phyloP scores from a whole-genome alignment of 2,888 invertebrate genomes.

The Pelosia muscerda region DNA sequence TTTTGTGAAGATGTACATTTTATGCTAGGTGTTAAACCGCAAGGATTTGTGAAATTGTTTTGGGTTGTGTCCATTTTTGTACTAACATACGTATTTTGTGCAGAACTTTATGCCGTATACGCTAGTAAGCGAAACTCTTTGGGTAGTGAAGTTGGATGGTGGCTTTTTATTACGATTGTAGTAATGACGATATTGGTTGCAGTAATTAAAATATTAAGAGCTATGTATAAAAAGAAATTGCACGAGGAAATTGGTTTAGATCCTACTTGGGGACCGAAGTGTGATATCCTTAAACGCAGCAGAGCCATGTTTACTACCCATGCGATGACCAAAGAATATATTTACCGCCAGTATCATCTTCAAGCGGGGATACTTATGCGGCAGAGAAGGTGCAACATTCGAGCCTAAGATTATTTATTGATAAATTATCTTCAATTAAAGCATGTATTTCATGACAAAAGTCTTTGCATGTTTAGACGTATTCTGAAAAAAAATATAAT shows the following conservation, averaged over 20 bases:
- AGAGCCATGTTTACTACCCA: slow-evolving; percentile 82
- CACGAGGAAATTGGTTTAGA: slow-evolving; percentile 57
- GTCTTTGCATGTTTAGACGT: background rate
- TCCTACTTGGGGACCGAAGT: slow-evolving; percentile 73
- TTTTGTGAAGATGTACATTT: slow-evolving; percentile 82
- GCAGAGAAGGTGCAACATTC: slow-evolving; percentile 47
- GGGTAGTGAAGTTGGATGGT: slow-evolving; percentile 43
- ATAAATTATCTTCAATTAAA: background rate
- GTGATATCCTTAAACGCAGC: slow-evolving; percentile 71
- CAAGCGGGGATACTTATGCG: slow-evolving; percentile 74
- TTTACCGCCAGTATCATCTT: slow-evolving; percentile 81
- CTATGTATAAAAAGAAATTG: slow-evolving; percentile 53
- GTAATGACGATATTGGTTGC: slow-evolving; percentile 38
- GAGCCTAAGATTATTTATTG: slow-evolving; percentile 2
- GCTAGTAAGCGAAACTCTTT: background rate
- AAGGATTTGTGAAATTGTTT: slow-evolving; percentile 61
- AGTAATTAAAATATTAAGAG: slow-evolving; percentile 51
- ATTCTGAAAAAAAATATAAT: slow-evolving; percentile 3
- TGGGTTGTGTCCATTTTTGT: slow-evolving; percentile 62
- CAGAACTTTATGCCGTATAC: slow-evolving; percentile 49
- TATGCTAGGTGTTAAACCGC: slow-evolving; percentile 77
- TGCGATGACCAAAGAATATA: slow-evolving; percentile 84
- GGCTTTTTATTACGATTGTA: slow-evolving; percentile 35
- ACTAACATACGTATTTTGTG: slow-evolving; percentile 57
- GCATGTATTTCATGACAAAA: background rate